Base-by-base conservation (phyloP, 2,888 invertebrate species). In the Criorhina ranunculi region DNA sequence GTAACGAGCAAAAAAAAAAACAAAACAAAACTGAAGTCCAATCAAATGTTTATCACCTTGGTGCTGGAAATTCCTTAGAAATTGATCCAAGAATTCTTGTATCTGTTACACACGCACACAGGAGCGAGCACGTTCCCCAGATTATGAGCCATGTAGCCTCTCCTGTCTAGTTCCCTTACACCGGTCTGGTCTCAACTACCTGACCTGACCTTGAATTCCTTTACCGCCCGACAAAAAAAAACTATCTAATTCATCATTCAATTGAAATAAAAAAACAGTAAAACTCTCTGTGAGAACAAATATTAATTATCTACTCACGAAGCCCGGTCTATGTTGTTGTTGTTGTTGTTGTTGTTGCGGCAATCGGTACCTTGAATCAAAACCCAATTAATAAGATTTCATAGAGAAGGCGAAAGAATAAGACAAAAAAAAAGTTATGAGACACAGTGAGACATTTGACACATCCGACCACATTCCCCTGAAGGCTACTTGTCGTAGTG, bases 301-400 rank as follows among this genome's bases (percentile, higher is more conserved):
- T 75, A 85, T 85, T 85, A 80, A 85, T 85, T 85, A 85, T 80
- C 80, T 66, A 44, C 80, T 80, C 80, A 85, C 85, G 85, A 76
- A 55, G 57, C 8, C 44, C 42, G 53, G 37, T 37, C 42, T 42
- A 11, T 42, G 40, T 15, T 15, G 60, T 53, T 66, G 59, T 42
- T 57, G 19, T 15, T 72, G 51, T 5, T 59, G 60, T 4, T 51
- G 42, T 11, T n/a, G n/a, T n/a, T 24, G 24, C 4, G 24, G 24
- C 37, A 64, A 79, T 75, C 73, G 69, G 67, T 79, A 62, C 11
- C 62, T 85, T 80, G 33, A 75, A 78, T 83, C 78, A 69, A 78
- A 79, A 80, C 69, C 73, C 75, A 85, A 80, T 79, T 83, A 83
- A 79, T 77, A 67, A 51, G 67, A 59, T 49, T 67, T 49, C 59